phyloP scores from a whole-genome alignment of 53 echinoderm and acorn worm species.

The Holothuria scabra region DNA sequence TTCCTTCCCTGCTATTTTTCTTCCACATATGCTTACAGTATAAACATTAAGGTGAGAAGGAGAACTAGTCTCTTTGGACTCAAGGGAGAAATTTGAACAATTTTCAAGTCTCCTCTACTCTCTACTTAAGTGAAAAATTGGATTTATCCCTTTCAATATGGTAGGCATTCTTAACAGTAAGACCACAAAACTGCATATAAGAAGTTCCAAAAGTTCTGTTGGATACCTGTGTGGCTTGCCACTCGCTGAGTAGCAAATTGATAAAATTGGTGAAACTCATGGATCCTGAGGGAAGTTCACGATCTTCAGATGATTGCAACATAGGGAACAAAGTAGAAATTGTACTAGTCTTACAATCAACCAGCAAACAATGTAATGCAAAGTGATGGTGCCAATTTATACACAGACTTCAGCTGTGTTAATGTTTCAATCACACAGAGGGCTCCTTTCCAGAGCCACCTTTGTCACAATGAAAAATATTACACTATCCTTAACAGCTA shows the following conservation, averaged over 20 bases:
- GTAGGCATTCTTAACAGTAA: background rate
- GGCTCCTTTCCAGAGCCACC: background rate
- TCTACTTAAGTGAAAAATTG: slow-evolving; percentile 12
- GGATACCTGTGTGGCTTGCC: slow-evolving; percentile 47
- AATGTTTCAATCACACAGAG: slow-evolving; percentile 37
- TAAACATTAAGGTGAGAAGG: slow-evolving; percentile 24
- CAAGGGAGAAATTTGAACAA: slow-evolving; percentile 51
- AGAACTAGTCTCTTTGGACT: slow-evolving; percentile 15
- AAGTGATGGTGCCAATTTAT: slow-evolving; percentile 39
- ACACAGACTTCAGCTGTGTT: slow-evolving; percentile 33
- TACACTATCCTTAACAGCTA: no score
- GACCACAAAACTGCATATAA: background rate
- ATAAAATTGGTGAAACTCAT: slow-evolving; percentile 27
- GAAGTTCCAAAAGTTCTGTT: background rate
- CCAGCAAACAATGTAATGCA: slow-evolving; percentile 22
- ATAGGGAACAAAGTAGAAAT: slow-evolving; percentile 40
- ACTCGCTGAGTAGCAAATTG: slow-evolving; percentile 41
- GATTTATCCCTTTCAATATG: slow-evolving; percentile 14
- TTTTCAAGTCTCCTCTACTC: slow-evolving; percentile 22
- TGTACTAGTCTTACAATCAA: slow-evolving; percentile 45
- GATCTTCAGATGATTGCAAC: slow-evolving; percentile 37
- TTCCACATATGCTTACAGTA: slow-evolving; percentile 8
- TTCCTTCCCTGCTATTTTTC: background rate
- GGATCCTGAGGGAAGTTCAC: slow-evolving; percentile 38
- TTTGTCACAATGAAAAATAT: no score